Percentiles rank a stretch among this genome's conserved stretches.
Conservation (phyloP, 2,888 invertebrate species). For the Gortyna flavago region DNA sequence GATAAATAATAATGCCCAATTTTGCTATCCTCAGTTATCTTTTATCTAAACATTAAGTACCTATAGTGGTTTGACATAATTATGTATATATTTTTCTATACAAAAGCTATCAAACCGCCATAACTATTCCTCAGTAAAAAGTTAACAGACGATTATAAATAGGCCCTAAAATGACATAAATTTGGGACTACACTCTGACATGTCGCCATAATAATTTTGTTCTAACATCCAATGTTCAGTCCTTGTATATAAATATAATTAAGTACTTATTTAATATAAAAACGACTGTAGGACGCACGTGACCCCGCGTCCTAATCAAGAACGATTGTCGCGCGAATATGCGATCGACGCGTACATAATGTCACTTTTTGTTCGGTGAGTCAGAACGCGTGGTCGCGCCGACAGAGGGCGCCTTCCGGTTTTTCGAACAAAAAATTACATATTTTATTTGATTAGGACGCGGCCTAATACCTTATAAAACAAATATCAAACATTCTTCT, state of each 20-base stretch:
- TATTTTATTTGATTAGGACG: not conserved
- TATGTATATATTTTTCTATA: not conserved
- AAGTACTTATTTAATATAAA: constrained; percentile 48
- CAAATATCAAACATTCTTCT: constrained; percentile 3
- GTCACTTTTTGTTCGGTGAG: not conserved
- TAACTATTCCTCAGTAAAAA: not conserved
- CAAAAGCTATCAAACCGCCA: not conserved
- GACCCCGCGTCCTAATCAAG: not conserved
- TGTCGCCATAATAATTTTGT: not conserved
- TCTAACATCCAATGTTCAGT: constrained; percentile 10
- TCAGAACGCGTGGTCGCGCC: not conserved
- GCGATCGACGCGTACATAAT: not conserved
- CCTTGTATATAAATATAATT: constrained; percentile 25
- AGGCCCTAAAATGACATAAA: not conserved
- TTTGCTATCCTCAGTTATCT: too few species aligned
- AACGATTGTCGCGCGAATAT: not conserved
- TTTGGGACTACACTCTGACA: not conserved
- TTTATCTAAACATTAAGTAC: not conserved
- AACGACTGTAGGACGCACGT: constrained; percentile 13
- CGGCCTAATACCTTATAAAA: constrained; percentile 2
- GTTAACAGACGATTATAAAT: not conserved
- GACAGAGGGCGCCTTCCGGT: not conserved
- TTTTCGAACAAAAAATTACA: not conserved
- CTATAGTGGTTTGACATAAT: too few species aligned
- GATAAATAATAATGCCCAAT: not conserved